Evolutionary conservation across 2,113 vertebrate species (phyloP), one percentile per base, ranked within the genome.

Genomic region (Poeciliopsis turrubarensis): DNA sequence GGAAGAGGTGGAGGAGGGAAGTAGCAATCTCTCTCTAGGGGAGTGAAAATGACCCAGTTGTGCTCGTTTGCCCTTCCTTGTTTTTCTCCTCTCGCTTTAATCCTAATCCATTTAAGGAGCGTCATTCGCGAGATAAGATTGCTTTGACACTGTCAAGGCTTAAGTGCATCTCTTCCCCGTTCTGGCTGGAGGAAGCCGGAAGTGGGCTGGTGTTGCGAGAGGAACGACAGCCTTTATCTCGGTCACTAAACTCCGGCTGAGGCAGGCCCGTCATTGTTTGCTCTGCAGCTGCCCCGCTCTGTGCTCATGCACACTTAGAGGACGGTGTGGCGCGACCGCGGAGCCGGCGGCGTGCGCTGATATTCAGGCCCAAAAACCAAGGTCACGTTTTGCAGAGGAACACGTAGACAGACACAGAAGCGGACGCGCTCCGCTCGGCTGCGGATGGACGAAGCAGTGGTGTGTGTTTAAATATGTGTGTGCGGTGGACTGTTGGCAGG

Each of bases 201-300:
- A 89, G 86, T 75, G 65, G 79, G 85, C 26, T 79, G 88, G 85
- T 72, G 86, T 78, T 76, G 84, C 80, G 81, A 75, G 85, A 82
- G 70, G 63, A 87, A 81, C 72, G 81, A 80, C 84, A 67, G 80
- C 68, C 83, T 80, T 91, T 89, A 91, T 91, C 87, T 88, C 70
- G 68, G 82, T 81, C 90, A 83, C 88, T 92, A 91, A 91, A 91
- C 90, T 87, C 86, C 68, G 71, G 73, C 65, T 51, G 12, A 91
- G 82, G 81, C 85, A 89, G 74, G 88, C 84, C 73, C 73, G 75
- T 37, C 77, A 41, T 70, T 89, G 91, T 87, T 89, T 92, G 88
- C 75, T 73, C 73, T 68, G 63, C 51, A 64, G 74, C 81, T 57
- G 72, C 77, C 75, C 68, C 25, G 60, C 64, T 22, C 62, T 63